These are phyloP conservation scores for Eulimnadia texana DNA, from an alignment of 1,140 invertebrate species.

Conservation along the genomic window DNA sequence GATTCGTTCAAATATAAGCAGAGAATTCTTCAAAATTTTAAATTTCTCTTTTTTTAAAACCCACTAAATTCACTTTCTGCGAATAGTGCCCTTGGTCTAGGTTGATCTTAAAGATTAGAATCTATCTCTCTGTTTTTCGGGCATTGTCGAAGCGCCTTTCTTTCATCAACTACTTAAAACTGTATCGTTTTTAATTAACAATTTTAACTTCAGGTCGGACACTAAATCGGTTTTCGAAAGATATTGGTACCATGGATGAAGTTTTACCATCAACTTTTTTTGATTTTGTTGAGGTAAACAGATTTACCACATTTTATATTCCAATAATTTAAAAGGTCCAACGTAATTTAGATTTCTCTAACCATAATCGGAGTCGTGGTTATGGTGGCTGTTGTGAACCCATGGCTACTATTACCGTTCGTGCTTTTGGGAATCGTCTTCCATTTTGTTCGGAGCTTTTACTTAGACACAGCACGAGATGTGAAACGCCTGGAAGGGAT, in stretches of 20 bases:
- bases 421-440: constrained; percentile 50
- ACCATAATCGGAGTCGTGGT: constrained; percentile 54
- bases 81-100: too few relatives aligned
- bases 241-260: constrained; percentile 71
- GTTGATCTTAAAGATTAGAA: too few relatives aligned
- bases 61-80: too few relatives aligned
- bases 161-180: background rate
- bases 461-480: constrained; percentile 62
- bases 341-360: constrained; percentile 45
- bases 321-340: constrained; percentile 4
- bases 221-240: constrained; percentile 59
- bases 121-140: too few relatives aligned
- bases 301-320: background rate
- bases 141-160: background rate
- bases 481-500: constrained; percentile 77
- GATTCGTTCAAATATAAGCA: background rate
- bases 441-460: constrained; percentile 54
- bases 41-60: background rate
- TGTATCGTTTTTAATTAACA: background rate
- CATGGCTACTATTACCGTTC: constrained; percentile 55
- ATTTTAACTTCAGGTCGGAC: constrained; percentile 34
- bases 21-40: background rate
- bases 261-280: constrained; percentile 57
- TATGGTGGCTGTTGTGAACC: constrained; percentile 56
- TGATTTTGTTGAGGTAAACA: constrained; percentile 47